phyloP scores from a whole-genome alignment of 2,113 vertebrate species.

The Penelope pileata region DNA sequence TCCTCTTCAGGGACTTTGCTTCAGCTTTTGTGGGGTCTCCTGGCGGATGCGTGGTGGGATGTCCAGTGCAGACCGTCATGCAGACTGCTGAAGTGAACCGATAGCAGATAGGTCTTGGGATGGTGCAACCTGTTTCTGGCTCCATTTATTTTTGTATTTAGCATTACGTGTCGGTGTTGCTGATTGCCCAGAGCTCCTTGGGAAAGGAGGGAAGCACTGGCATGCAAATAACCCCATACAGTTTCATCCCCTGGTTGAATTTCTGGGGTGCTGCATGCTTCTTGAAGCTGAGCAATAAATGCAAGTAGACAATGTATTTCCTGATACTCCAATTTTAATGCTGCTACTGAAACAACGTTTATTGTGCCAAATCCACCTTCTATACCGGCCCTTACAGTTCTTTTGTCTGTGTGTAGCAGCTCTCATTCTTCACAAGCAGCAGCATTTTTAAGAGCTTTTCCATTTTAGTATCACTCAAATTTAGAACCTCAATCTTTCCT shows the following conservation, averaged over 20 bases:
- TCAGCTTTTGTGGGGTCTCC: not conserved
- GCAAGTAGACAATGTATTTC: not conserved
- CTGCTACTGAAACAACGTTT: not conserved
- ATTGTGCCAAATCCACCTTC: not conserved
- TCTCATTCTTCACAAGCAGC: not conserved
- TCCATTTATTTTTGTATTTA: not conserved
- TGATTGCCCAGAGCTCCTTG: not conserved
- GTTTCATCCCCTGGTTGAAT: not conserved
- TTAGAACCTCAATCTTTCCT: not conserved
- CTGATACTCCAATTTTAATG: not conserved
- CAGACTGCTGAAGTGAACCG: not conserved
- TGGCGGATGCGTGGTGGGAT: not conserved
- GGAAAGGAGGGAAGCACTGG: not conserved
- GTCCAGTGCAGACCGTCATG: not conserved
- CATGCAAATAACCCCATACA: not conserved
- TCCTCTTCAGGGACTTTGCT: not conserved
- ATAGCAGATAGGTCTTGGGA: not conserved
- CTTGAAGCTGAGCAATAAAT: not conserved
- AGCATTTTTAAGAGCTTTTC: constrained; percentile 40
- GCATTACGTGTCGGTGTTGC: not conserved
- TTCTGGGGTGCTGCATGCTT: not conserved
- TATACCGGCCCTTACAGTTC: not conserved
- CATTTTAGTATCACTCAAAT: not conserved
- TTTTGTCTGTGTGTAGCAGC: not conserved
- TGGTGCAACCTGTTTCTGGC: not conserved